Evolutionary conservation across 2,888 invertebrate species (phyloP).

Genomic region (Punctoribates punctum): DNA sequence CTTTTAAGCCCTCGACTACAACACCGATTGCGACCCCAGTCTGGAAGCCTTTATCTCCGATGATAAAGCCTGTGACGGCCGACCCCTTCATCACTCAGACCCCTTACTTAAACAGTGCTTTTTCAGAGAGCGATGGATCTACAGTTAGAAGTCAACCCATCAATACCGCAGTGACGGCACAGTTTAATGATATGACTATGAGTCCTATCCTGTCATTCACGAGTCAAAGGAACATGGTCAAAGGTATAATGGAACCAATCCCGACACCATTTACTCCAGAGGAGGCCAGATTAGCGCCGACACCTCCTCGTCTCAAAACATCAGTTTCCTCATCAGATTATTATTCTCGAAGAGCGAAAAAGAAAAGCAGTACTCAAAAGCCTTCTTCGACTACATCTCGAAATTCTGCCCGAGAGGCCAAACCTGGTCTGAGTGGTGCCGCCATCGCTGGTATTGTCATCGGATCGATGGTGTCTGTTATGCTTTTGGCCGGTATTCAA

Average conservation of each 20-base stretch:
- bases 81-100: neutral
- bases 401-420: neutral
- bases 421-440: conserved; percentile 5
- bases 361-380: neutral
- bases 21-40: neutral
- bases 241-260: too few species aligned
- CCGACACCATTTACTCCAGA: too few species aligned
- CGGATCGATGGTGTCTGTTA: conserved; percentile 39
- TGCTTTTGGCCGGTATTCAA: conserved; percentile 37
- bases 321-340: neutral
- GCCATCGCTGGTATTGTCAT: conserved; percentile 42
- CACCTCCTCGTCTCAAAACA: neutral
- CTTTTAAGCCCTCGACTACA: conserved; percentile 11
- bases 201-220: neutral
- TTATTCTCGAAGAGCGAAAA: neutral
- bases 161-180: neutral
- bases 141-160: neutral
- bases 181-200: neutral
- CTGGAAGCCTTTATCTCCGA: neutral
- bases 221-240: too few species aligned
- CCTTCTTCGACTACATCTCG: neutral
- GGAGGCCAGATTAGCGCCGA: neutral
- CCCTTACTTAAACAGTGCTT: neutral
- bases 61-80: neutral
- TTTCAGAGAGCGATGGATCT: neutral